A percentile compares a stretch with the other conserved stretches of the same genome.
These are phyloP conservation scores for Microchirus variegatus DNA, from an alignment of 2,797 vertebrate genomes.

Conservation along the genomic window DNA sequence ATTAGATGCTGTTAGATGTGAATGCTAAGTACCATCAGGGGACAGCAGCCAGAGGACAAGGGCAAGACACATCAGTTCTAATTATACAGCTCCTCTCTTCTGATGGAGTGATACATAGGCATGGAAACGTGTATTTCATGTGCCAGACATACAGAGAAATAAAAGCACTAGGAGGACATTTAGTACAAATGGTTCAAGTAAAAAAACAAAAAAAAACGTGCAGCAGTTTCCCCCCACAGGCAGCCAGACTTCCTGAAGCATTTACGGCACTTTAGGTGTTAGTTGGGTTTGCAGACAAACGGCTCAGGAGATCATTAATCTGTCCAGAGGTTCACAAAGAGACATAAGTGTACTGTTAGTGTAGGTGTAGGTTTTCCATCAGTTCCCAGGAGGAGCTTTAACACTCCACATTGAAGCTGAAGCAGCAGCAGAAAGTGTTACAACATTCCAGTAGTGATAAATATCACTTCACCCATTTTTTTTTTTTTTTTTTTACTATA, in stretches of 20 bases:
- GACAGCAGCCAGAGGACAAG: constrained; percentile 10
- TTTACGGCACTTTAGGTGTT: constrained; percentile 67
- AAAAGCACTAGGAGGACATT: constrained; percentile 1
- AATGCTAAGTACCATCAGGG: constrained; percentile 37
- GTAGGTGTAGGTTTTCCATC: constrained; percentile 30
- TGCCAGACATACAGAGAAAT: constrained; percentile 3
- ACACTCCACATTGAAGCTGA: too few relatives aligned
- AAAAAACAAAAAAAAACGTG: not conserved
- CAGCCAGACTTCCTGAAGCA: constrained; percentile 66
- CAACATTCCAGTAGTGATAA: not conserved
- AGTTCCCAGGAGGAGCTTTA: too few relatives aligned
- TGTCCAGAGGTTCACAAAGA: constrained; percentile 44
- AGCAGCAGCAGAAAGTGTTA: not conserved
- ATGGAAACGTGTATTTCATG: constrained; percentile 24
- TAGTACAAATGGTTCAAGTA: not conserved
- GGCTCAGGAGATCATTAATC: constrained; percentile 62
- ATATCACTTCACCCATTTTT: constrained; percentile 15
- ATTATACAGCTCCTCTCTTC: constrained; percentile 19
- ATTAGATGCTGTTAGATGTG: constrained; percentile 50
- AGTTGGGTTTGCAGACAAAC: constrained; percentile 57
- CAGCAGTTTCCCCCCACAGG: constrained; percentile 11
- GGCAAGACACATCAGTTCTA: constrained; percentile 20
- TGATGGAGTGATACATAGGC: constrained; percentile 22
- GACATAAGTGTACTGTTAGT: constrained; percentile 10
- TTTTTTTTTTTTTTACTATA: constrained; percentile 34